Evolutionary conservation across 1,140 invertebrate genomes (phyloP).

Genomic region (Protaetia brevitarsis): DNA sequence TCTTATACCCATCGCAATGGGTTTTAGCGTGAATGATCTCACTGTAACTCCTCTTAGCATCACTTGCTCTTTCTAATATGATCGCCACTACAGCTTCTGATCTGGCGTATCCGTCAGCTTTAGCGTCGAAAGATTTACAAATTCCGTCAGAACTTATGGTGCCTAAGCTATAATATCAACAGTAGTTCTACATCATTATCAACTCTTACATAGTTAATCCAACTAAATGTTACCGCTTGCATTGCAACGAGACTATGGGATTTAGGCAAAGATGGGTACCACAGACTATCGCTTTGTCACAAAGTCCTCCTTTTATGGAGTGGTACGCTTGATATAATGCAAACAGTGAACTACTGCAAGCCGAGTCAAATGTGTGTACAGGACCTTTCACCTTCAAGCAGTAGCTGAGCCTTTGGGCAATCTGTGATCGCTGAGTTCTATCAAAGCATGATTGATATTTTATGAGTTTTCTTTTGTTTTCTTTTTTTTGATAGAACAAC

Average conservation of each 20-base stretch:
- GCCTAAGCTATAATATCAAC: constrained; percentile 68
- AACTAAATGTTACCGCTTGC: constrained; percentile 56
- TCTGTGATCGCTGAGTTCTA: background rate
- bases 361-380: constrained; percentile 81
- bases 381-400: constrained; percentile 69
- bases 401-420: constrained; percentile 86
- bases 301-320: constrained; percentile 71
- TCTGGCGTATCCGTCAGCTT: constrained; percentile 72
- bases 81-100: constrained; percentile 76
- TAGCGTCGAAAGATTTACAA: constrained; percentile 88
- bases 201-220: background rate
- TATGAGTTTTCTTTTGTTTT: no score
- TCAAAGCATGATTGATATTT: background rate
- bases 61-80: constrained; percentile 76
- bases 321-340: constrained; percentile 82
- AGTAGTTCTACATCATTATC: background rate
- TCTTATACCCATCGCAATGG: constrained; percentile 82
- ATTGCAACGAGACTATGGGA: constrained; percentile 82
- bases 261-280: constrained; percentile 80
- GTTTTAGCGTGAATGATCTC: constrained; percentile 58
- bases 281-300: constrained; percentile 85
- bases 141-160: constrained; percentile 81
- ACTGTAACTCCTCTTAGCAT: constrained; percentile 73
- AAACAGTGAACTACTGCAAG: constrained; percentile 84
- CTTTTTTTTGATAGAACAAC: no score